phyloP scores from a whole-genome alignment of 64 coral and sea anemone genomes.

The Anthopleura sola region DNA sequence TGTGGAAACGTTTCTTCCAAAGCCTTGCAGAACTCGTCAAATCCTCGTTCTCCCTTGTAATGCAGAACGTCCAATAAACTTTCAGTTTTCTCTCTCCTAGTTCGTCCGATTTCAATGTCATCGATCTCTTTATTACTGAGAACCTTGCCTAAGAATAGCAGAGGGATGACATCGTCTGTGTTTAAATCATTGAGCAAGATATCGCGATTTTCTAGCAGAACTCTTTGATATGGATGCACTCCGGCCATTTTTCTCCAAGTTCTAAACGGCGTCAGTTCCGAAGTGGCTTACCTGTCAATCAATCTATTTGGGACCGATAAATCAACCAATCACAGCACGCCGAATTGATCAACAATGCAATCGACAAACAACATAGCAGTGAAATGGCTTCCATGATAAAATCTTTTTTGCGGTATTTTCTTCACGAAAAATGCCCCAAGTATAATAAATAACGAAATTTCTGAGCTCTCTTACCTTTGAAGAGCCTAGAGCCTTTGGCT shows the following conservation, averaged over 20 bases:
- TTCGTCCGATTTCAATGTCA: constrained; percentile 81
- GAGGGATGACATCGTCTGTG: constrained; percentile 64
- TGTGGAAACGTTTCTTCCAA: constrained; percentile 74
- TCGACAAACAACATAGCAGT: neutral
- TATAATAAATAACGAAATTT: neutral
- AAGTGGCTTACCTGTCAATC: constrained; percentile 76
- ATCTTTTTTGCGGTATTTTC: neutral
- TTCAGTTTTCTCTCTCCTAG: constrained; percentile 58
- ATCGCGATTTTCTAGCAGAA: constrained; percentile 76
- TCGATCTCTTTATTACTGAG: constrained; percentile 86
- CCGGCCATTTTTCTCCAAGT: constrained; percentile 64
- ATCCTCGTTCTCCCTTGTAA: constrained; percentile 82
- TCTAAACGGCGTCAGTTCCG: constrained; percentile 64
- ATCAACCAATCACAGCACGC: constrained; percentile 49
- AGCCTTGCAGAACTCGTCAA: constrained; percentile 78
- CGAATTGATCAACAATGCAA: constrained; percentile 15
- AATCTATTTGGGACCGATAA: constrained; percentile 33
- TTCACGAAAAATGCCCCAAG: neutral
- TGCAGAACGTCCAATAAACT: constrained; percentile 79
- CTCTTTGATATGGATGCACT: constrained; percentile 66
- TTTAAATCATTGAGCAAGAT: constrained; percentile 67
- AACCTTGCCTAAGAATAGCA: constrained; percentile 63
- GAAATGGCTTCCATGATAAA: constrained; percentile 2
- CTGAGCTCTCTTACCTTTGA: neutral
- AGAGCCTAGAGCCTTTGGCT: neutral